Conservation (phyloP, 2,797 vertebrate genomes). For the Chelon labrosus region DNA sequence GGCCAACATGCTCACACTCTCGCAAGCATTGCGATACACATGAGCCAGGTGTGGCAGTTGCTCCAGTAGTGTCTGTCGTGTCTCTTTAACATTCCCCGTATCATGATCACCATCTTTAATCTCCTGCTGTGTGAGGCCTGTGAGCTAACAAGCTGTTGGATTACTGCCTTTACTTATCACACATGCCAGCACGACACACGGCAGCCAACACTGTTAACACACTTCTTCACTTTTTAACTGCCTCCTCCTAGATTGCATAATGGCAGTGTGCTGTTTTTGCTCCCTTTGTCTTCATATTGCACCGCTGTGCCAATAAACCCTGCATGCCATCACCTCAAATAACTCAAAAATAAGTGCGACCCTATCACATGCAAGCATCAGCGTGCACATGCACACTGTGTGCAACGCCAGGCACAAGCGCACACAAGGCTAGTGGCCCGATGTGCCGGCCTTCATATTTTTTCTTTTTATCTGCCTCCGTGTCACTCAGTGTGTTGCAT, state of each 20-base stretch:
- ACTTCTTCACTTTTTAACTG: slow-evolving; percentile 23
- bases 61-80: slow-evolving; percentile 40
- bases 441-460: not conserved
- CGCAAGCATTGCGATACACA: slow-evolving; percentile 42
- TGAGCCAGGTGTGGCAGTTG: slow-evolving; percentile 51
- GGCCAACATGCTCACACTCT: slow-evolving; percentile 25
- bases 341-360: not conserved
- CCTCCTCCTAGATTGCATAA: slow-evolving; percentile 37
- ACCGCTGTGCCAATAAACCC: not conserved
- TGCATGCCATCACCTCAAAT: not conserved
- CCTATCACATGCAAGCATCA: not conserved
- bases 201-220: slow-evolving; percentile 17
- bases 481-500: slow-evolving; percentile 43
- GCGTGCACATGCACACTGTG: not conserved
- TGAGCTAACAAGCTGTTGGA: slow-evolving; percentile 61
- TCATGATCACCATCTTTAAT: slow-evolving; percentile 71
- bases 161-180: slow-evolving; percentile 67
- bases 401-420: not conserved
- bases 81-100: slow-evolving; percentile 52
- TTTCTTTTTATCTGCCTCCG: slow-evolving; percentile 15
- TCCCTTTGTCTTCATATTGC: slow-evolving; percentile 8
- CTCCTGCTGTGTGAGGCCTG: slow-evolving; percentile 65
- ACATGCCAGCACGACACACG: slow-evolving; percentile 58
- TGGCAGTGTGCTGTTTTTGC: not conserved
- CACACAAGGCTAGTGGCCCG: not conserved